These are phyloP conservation scores for Paramisgurnus dabryanus DNA, from an alignment of 2,113 vertebrate genomes.

Conservation along the genomic window DNA sequence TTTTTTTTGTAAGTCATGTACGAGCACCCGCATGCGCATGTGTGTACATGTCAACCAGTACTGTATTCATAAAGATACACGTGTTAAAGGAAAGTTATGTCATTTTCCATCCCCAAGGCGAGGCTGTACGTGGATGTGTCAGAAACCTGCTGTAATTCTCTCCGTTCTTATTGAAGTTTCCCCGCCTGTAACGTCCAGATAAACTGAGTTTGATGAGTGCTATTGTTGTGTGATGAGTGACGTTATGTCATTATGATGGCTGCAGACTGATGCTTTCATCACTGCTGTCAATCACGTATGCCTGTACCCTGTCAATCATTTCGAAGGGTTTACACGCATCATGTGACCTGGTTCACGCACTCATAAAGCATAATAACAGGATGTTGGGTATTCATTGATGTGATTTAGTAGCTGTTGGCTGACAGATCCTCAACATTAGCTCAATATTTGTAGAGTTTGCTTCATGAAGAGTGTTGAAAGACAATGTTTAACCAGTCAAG, in stretches of 20 bases:
- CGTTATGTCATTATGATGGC: background rate
- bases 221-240: conserved; percentile 11
- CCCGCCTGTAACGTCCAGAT: conserved; percentile 53
- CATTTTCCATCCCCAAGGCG: conserved; percentile 64
- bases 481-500: background rate
- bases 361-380: no score
- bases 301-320: background rate
- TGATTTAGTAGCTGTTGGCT: no score
- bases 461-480: background rate
- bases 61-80: conserved; percentile 32
- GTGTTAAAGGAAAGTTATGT: conserved; percentile 32
- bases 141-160: conserved; percentile 44
- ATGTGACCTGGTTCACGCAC: no score
- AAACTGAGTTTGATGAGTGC: background rate
- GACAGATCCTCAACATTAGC: no score
- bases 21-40: background rate
- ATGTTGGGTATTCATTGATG: no score
- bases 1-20: background rate
- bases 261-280: no score
- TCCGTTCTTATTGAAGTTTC: conserved; percentile 54
- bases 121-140: conserved; percentile 54
- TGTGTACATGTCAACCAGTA: background rate
- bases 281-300: background rate
- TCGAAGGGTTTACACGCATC: no score
- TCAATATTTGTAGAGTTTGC: background rate